Evolutionary conservation across 2,113 vertebrate genomes (phyloP), one percentile per base, ranked within the genome.

Genomic region (Himantopus leucocephalus): DNA sequence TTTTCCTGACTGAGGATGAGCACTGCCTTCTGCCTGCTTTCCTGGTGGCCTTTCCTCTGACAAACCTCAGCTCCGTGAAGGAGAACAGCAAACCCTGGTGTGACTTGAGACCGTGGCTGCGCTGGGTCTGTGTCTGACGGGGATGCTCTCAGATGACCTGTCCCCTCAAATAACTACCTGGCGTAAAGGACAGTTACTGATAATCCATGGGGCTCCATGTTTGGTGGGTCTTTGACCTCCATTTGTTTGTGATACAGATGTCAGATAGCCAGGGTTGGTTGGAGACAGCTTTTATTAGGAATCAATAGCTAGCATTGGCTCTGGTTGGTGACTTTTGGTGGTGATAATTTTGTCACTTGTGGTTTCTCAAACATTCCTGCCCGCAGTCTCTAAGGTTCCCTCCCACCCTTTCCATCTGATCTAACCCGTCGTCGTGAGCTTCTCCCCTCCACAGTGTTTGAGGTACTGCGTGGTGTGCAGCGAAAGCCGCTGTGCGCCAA

Each of bases 71-170:
- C 15, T 68, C 14, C 15, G 0, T 18, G 32, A 56, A 26, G 67
- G 72, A 85, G 45, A 92, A 8, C 45, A 70, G 64, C 53, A 90
- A 84, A 87, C 22, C 34, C 21, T 56, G n/a, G 5, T 68, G 34
- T 26, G 64, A 87, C 41, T 18, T 35, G 66, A 48, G 62, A 2
- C 43, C 37, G 29, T 62, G 71, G 43, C 30, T 37, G 39, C 0
- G 0, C 34, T 21, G 8, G 27, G 39, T 34, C 37, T 72, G 29
- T 50, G 60, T 50, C 29, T 0, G 0, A 16, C 34, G 1, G 4
- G 30, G 66, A 5, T 68, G 56, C 45, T 53, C n/a, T 88, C 12
- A 15, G 43, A 13, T 71, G 58, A 32, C 17, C 29, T 35, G 21
- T 56, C 37, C 26, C 52, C 35, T 79, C 4, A 30, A 45, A 32